Evolutionary conservation across 1,140 invertebrate species (phyloP), one percentile per base, ranked within the genome.

Genomic region (Frieseomelitta varia): DNA sequence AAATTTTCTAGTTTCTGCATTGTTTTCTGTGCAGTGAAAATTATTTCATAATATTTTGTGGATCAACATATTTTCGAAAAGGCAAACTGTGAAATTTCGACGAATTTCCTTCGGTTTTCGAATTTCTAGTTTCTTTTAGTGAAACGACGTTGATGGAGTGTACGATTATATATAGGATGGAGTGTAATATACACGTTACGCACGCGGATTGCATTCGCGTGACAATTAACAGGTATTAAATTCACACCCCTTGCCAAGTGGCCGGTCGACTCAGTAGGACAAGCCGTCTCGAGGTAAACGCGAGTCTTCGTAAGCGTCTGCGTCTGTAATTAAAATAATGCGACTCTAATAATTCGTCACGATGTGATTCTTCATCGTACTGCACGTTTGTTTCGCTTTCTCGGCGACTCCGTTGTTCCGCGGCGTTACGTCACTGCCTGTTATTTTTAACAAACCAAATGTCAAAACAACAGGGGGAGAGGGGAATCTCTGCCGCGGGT

Each of bases 201-300:
- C 56, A 30, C 63, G 24, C 61, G 65, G 39, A 85, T 88, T 65
- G 61, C 65, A 8, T 56, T 85, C 87, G 81, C 69, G 69, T 82
- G 83, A 88, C 71, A 82, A 85, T 88, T 88, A 88, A 88, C 87
- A 88, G 79, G 87, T 85, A 88, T 75, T 88, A 85, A 85, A 88
- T 79, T 84, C 84, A 47, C 65, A 69, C 27, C 78, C 58, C 71
- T 63, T 88, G 87, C 87, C 87, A 88, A 88, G 84, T 83, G 69
- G 79, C 74, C 63, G 34, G 77, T 68, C 72, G 67, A 55, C 81
- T 85, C 73, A 88, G 75, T 81, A 79, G 82, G 83, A 88, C 87
- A 71, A 69, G 63, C 63, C 68, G 78, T 88, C 87, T 88, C 83
- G 58, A 71, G 53, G 56, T 73, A 56, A 73, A 65, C 72, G 53